Conservation (phyloP, 2,113 vertebrate species). For the Melanerpes formicivorus region DNA sequence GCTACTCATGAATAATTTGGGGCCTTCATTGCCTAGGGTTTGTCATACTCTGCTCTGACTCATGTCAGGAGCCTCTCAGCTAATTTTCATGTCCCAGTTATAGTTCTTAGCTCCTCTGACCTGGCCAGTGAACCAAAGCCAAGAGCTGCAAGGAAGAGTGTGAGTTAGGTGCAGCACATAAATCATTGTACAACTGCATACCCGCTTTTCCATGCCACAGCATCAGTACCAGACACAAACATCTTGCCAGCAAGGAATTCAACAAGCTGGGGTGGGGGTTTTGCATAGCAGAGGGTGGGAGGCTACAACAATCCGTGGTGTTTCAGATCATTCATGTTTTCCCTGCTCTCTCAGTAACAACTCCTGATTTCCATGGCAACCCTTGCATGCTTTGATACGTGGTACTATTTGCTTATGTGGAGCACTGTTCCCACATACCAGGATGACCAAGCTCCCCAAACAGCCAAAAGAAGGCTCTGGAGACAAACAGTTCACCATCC, state of each 20-base stretch:
- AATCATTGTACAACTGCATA: rapidly evolving
- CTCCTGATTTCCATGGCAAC: conserved; percentile 59
- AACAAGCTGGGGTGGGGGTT: background rate
- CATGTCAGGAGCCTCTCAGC: background rate
- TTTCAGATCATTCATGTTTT: conserved; percentile 57
- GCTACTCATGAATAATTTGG: background rate
- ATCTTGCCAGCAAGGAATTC: background rate
- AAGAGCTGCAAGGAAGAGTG: background rate
- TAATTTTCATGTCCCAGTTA: background rate
- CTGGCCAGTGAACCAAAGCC: background rate
- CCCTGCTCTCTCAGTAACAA: conserved; percentile 5
- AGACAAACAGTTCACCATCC: background rate
- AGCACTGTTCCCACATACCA: background rate
- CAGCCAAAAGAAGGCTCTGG: background rate
- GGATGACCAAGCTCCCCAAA: background rate
- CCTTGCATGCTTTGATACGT: background rate
- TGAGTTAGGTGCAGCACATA: rapidly evolving
- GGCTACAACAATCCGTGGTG: background rate
- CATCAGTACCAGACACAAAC: background rate
- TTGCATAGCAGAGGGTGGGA: background rate
- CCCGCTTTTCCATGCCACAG: rapidly evolving
- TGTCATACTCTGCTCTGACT: background rate
- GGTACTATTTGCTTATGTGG: background rate
- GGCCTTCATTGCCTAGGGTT: background rate
- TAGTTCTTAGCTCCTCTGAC: background rate